phyloP scores from a whole-genome alignment of 2,888 invertebrate genomes.

The Perizoma flavofasciatum region DNA sequence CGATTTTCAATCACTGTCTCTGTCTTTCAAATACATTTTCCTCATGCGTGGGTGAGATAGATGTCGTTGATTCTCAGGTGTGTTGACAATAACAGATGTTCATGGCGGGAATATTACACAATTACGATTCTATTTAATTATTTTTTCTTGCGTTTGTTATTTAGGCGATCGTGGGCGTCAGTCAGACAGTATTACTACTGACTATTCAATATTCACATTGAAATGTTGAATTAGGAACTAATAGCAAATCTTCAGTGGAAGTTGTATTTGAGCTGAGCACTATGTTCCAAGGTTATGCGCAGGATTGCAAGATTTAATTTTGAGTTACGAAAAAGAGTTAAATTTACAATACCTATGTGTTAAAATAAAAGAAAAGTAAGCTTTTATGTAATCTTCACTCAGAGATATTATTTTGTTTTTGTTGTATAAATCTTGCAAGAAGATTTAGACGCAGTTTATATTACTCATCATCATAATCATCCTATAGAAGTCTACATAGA shows the following conservation, averaged over 20 bases:
- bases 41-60: conserved; percentile 49
- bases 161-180: conserved; percentile 67
- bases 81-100: conserved; percentile 83
- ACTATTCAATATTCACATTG: conserved; percentile 7
- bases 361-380: too few species aligned
- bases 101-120: conserved; percentile 74
- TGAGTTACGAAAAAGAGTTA: neutral
- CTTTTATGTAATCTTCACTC: too few species aligned
- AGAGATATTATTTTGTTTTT: too few species aligned
- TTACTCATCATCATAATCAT: too few species aligned
- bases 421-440: too few species aligned
- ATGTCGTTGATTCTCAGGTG: conserved; percentile 68
- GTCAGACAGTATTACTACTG: conserved; percentile 43
- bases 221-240: too few species aligned
- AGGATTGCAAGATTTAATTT: neutral
- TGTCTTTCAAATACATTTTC: conserved; percentile 38
- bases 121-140: conserved; percentile 82
- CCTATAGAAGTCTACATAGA: too few species aligned
- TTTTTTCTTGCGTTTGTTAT: conserved; percentile 73
- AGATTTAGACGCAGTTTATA: too few species aligned
- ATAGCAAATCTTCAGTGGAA: neutral
- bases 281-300: neutral
- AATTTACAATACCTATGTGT: too few species aligned
- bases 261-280: neutral
- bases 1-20: conserved; percentile 54